phyloP scores from a whole-genome alignment of 2,113 vertebrate genomes.

The Megaleporinus macrocephalus region DNA sequence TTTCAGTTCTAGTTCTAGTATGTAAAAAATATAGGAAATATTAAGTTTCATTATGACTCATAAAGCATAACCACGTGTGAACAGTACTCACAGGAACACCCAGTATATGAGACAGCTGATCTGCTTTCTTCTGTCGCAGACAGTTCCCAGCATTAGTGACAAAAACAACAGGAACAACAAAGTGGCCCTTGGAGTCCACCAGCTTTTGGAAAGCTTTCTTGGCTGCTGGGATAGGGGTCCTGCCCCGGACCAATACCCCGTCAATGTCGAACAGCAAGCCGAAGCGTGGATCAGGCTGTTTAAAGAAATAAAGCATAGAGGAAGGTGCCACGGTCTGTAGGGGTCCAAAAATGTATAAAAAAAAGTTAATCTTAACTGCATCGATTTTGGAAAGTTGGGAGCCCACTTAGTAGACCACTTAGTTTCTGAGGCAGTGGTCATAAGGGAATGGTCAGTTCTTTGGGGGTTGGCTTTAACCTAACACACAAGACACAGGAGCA shows the following conservation, averaged over 20 bases:
- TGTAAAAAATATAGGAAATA: not conserved
- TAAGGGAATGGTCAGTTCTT: no score
- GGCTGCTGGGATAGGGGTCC: constrained; percentile 82
- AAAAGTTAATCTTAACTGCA: no score
- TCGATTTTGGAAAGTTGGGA: no score
- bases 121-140: constrained; percentile 83
- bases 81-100: constrained; percentile 81
- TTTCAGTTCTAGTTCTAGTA: not conserved
- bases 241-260: constrained; percentile 85
- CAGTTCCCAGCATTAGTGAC: constrained; percentile 92
- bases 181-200: constrained; percentile 77
- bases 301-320: not conserved
- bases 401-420: no score
- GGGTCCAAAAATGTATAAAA: no score
- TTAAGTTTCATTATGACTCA: not conserved
- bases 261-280: constrained; percentile 89
- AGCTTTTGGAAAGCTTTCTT: constrained; percentile 84
- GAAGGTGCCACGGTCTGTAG: no score
- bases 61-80: not conserved
- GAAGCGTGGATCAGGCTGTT: constrained; percentile 72
- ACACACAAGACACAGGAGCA: no score
- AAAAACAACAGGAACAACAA: constrained; percentile 87
- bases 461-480: no score
- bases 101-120: constrained; percentile 84
- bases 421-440: no score